phyloP scores from a whole-genome alignment of 2,888 invertebrate species.

The Patella depressa region DNA sequence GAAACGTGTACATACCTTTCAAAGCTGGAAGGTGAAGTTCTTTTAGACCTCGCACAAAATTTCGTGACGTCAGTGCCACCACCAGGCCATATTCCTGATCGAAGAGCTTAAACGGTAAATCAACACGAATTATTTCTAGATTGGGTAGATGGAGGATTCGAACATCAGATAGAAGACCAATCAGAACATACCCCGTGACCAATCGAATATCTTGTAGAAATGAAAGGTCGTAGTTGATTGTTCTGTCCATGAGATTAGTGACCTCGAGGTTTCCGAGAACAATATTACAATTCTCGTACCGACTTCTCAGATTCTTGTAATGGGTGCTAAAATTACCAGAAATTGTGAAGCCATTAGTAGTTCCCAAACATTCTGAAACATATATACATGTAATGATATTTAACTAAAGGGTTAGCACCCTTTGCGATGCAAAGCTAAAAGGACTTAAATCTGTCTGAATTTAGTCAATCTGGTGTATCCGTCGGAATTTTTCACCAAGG shows the following conservation, averaged over 20 bases:
- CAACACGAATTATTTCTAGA: slow-evolving; percentile 92
- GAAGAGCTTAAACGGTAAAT: slow-evolving; percentile 86
- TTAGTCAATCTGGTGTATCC: no score
- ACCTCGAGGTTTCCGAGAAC: slow-evolving; percentile 97
- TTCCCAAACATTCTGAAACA: slow-evolving; percentile 20
- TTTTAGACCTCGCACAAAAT: slow-evolving; percentile 34
- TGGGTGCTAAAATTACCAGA: slow-evolving; percentile 13
- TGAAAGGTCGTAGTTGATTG: slow-evolving; percentile 84
- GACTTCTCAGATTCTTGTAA: slow-evolving; percentile 29
- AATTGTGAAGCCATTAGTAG: slow-evolving; percentile 12
- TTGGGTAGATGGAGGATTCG: slow-evolving; percentile 85
- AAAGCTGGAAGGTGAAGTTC: slow-evolving; percentile 43
- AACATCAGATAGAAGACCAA: slow-evolving; percentile 80
- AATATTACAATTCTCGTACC: slow-evolving; percentile 96
- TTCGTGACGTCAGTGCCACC: slow-evolving; percentile 78
- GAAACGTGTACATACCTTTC: slow-evolving; percentile 39
- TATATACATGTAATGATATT: no score
- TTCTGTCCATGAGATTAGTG: slow-evolving; percentile 81
- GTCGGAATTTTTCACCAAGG: no score
- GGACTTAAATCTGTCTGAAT: no score
- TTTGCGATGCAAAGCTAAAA: no score
- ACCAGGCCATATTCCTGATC: slow-evolving; percentile 41
- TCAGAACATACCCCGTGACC: slow-evolving; percentile 94
- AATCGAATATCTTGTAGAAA: slow-evolving; percentile 91
- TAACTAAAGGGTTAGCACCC: no score